Percentiles rank a stretch among this genome's conserved stretches.
Conservation (phyloP, 2,113 vertebrate species). For the Vidua chalybeata region DNA sequence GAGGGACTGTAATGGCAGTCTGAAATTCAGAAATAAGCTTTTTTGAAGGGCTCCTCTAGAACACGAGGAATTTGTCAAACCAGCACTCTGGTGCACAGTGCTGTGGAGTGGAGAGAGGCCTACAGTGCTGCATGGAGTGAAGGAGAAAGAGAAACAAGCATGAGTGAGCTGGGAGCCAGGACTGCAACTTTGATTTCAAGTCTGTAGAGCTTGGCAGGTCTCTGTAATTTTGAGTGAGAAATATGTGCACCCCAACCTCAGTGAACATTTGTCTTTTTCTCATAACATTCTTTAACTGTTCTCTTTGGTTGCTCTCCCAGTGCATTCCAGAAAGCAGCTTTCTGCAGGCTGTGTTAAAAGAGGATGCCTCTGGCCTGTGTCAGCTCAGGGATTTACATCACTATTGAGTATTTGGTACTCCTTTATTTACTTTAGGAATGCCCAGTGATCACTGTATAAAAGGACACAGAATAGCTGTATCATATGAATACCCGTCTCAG, state of each 20-base stretch:
- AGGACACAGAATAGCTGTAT: background rate
- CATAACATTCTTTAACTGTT: conserved; percentile 31
- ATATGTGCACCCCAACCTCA: conserved; percentile 19
- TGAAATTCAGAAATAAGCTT: background rate
- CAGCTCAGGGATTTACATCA: background rate
- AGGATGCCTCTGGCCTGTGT: background rate
- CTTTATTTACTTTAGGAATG: background rate
- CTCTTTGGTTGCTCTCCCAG: conserved; percentile 39
- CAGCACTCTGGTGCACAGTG: background rate
- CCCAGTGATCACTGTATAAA: background rate
- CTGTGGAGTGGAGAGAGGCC: background rate
- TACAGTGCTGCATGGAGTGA: background rate
- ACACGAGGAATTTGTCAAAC: background rate
- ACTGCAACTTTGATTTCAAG: background rate
- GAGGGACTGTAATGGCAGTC: background rate
- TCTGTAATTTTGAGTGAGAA: conserved; percentile 12
- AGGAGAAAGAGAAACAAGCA: background rate
- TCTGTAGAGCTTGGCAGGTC: conserved; percentile 21
- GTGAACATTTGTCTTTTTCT: conserved; percentile 9
- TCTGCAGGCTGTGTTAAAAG: background rate
- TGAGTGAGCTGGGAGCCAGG: background rate
- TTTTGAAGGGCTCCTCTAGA: background rate
- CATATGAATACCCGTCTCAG: background rate
- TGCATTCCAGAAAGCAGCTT: background rate
- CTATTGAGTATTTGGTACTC: background rate